Evolutionary conservation across 2,888 invertebrate genomes (phyloP), one percentile per base, ranked within the genome.

Genomic region (Drosophila barbarae): DNA sequence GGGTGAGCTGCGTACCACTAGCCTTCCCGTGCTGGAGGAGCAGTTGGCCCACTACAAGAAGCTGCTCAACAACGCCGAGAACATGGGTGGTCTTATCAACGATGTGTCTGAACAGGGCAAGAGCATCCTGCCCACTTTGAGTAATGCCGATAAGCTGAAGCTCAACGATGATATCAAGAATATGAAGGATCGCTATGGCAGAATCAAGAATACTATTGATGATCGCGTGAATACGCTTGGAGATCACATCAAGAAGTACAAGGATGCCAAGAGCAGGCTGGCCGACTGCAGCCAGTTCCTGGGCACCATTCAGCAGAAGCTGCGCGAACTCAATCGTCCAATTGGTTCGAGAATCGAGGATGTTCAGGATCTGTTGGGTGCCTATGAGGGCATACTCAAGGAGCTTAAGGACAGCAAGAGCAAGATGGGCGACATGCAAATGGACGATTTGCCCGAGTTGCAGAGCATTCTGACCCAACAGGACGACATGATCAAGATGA

Each of bases 341-440:
- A 93, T 97, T 36, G 97, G 98, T 12, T 94, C 94, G 55, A 94
- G 94, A 84, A 94, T 95, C 2, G 95, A 97, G 86, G 98, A 98
- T 87, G 97, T 97, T 0, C 94, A 96, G 87, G 93, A 94, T n/a
- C 91, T 96, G 74, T 91, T 96, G 28, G 91, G 92, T 36, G 92
- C 94, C 1, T 96, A 96, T 81, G 95, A 96, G 90, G 92, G 93
- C 74, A 94, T 96, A 51, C 89, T 96, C 21, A 92, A 92, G 60
- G 95, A 96, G 72, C 90, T 96, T 0, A 96, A 95, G 88, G 92
- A 92, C 52, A 95, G 95, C 87, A 95, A 95, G 83, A 90, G 92
- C 1, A 95, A 95, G 91, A 91, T 95, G 51, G 93, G 93, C 53
- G 94, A 95, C 86, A 90, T 96, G 36, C 94, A 95, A 85, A 92